Conservation (phyloP, 2,797 vertebrate species). For the Craterocephalus amniculus region DNA sequence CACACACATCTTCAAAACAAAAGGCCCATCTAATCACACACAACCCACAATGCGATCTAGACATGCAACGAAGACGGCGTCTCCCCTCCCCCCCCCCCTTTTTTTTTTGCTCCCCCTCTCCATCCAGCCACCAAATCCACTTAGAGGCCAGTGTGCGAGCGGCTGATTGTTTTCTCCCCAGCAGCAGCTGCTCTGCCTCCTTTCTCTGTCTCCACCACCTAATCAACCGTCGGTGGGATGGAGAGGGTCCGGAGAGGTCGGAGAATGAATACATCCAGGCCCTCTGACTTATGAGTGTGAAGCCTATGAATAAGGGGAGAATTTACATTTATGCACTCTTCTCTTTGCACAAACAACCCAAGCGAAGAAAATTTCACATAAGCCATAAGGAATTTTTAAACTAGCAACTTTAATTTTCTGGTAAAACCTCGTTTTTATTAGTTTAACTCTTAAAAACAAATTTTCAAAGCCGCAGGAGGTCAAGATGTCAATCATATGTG, state of each 20-base stretch:
- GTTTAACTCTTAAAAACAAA: background rate
- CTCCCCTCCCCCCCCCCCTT: slow-evolving; percentile 38
- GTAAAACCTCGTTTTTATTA: background rate
- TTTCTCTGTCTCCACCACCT: slow-evolving; percentile 52
- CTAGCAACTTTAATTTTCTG: background rate
- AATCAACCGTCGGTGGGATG: slow-evolving; percentile 65
- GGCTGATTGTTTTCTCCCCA: slow-evolving; percentile 71
- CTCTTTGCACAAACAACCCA: background rate
- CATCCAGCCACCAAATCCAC: slow-evolving; percentile 73
- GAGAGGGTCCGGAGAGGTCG: slow-evolving; percentile 33
- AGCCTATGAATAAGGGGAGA: background rate
- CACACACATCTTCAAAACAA: slow-evolving; percentile 52
- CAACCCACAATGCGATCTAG: slow-evolving; percentile 42
- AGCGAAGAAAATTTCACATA: background rate
- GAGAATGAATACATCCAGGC: slow-evolving; percentile 25
- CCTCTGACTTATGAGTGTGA: background rate
- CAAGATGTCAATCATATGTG: background rate
- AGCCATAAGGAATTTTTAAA: background rate
- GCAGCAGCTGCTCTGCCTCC: slow-evolving; percentile 67
- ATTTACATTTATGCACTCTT: background rate
- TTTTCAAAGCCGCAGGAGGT: background rate
- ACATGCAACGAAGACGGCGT: slow-evolving; percentile 42
- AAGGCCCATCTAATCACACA: slow-evolving; percentile 52
- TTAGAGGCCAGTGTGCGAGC: slow-evolving; percentile 63
- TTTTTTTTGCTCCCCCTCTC: slow-evolving; percentile 5